phyloP scores from a whole-genome alignment of 2,113 vertebrate species.

The Hemibagrus wyckioides region DNA sequence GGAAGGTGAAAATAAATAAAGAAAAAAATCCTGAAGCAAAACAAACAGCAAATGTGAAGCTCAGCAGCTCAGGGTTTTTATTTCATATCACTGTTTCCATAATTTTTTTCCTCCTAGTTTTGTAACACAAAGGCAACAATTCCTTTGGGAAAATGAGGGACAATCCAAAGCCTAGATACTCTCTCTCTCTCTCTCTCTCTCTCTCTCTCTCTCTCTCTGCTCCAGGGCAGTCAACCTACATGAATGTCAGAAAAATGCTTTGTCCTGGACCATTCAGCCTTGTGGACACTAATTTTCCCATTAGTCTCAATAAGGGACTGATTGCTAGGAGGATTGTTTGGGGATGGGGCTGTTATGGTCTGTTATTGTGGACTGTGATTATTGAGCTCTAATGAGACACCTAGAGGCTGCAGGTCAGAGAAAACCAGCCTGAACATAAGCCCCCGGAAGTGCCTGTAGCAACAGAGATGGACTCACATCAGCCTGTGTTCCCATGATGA shows the following conservation, averaged over 20 bases:
- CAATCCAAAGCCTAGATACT: slow-evolving; percentile 21
- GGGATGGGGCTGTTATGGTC: slow-evolving; percentile 14
- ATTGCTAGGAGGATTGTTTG: slow-evolving; percentile 32
- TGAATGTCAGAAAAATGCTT: slow-evolving; percentile 49
- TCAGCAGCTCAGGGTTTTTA: slow-evolving; percentile 41
- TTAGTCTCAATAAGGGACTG: slow-evolving; percentile 60
- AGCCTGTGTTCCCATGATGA: slow-evolving; percentile 44
- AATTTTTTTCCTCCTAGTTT: slow-evolving; percentile 8
- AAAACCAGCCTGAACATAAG: not conserved
- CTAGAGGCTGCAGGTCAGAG: slow-evolving; percentile 33
- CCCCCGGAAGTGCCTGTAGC: slow-evolving; percentile 3
- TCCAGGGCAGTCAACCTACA: slow-evolving; percentile 38
- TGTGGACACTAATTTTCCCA: slow-evolving; percentile 47
- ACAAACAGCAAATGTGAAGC: not conserved
- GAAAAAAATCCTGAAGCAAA: slow-evolving; percentile 3
- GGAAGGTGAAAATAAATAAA: not conserved
- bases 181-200: slow-evolving; percentile 19
- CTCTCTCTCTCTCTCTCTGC: slow-evolving; percentile 30
- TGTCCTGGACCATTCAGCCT: slow-evolving; percentile 36
- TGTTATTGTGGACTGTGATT: slow-evolving; percentile 48
- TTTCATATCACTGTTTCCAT: slow-evolving; percentile 34
- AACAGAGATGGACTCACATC: slow-evolving; percentile 35
- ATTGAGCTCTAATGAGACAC: slow-evolving; percentile 53
- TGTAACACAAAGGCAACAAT: slow-evolving; percentile 48
- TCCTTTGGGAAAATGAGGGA: slow-evolving; percentile 33